Evolutionary conservation across 2,797 vertebrate species (phyloP).

Genomic region (Alectoris magna): DNA sequence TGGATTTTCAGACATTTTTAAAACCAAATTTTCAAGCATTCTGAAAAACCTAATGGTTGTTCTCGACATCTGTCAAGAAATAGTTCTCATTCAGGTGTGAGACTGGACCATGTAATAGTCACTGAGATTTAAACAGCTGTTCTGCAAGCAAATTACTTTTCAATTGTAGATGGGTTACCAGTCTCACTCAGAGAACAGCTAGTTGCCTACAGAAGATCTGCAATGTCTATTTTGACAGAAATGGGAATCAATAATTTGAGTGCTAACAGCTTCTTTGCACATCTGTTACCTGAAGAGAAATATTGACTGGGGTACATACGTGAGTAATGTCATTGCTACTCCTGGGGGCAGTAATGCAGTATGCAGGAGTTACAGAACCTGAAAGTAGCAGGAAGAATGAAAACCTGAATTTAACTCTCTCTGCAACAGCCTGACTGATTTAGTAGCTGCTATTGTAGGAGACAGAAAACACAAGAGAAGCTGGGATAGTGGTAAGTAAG

Average conservation of each 20-base stretch:
- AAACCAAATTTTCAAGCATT: neutral
- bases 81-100: neutral
- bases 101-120: neutral
- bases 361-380: neutral
- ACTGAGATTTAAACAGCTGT: neutral
- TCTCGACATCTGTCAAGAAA: neutral
- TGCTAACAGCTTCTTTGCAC: neutral
- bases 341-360: neutral
- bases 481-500: neutral
- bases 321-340: neutral
- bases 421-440: neutral
- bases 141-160: neutral
- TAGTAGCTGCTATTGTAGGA: neutral
- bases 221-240: neutral
- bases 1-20: neutral
- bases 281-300: neutral
- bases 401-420: neutral
- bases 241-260: neutral
- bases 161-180: neutral
- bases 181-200: neutral
- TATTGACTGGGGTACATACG: fast-evolving
- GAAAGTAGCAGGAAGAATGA: neutral
- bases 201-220: neutral
- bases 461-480: neutral
- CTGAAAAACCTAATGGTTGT: neutral